Conservation (phyloP, 2,888 invertebrate genomes). For the Harpalus rufipes region DNA sequence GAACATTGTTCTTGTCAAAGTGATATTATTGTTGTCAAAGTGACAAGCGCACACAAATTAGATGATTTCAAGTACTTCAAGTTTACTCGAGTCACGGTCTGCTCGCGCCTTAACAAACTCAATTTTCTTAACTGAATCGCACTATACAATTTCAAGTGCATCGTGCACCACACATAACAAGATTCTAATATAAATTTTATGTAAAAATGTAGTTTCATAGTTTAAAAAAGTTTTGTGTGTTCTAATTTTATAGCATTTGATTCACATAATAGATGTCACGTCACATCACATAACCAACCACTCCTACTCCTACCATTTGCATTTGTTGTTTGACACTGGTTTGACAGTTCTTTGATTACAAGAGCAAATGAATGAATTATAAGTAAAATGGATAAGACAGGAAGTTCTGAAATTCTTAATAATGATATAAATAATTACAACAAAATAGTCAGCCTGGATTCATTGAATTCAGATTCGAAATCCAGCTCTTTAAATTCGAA, state of each 20-base stretch:
- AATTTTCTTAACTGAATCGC: too few relatives aligned
- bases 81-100: too few relatives aligned
- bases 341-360: background rate
- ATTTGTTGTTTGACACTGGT: background rate
- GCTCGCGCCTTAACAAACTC: too few relatives aligned
- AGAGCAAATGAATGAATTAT: slow-evolving; percentile 33
- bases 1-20: too few relatives aligned
- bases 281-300: background rate
- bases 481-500: slow-evolving; percentile 91
- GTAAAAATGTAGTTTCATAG: too few relatives aligned
- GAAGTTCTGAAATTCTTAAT: slow-evolving; percentile 83
- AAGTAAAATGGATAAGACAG: slow-evolving; percentile 82
- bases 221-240: too few relatives aligned
- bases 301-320: slow-evolving; percentile 11
- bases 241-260: background rate
- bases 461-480: slow-evolving; percentile 90
- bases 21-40: too few relatives aligned
- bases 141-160: too few relatives aligned
- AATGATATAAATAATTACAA: slow-evolving; percentile 84
- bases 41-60: too few relatives aligned
- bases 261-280: background rate
- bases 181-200: too few relatives aligned
- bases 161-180: too few relatives aligned
- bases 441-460: slow-evolving; percentile 90
- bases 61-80: too few relatives aligned